Conservation (phyloP, 2,113 vertebrate genomes). For the Mastomys natalensis region DNA sequence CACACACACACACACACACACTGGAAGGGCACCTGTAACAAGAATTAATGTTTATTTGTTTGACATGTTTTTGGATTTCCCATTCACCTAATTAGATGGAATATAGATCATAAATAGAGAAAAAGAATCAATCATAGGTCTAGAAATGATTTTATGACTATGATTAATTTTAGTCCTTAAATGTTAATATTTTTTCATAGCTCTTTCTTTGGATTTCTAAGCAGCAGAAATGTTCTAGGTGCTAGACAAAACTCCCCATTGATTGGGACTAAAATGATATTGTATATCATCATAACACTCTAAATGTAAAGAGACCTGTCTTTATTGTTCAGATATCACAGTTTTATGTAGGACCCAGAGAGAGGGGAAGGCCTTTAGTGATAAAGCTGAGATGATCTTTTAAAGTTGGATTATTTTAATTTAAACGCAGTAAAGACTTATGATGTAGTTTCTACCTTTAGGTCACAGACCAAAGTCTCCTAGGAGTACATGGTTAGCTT, state of each 20-base stretch:
- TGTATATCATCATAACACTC: not conserved
- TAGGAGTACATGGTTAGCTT: not conserved
- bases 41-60: not conserved
- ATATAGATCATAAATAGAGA: not conserved
- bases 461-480: not conserved
- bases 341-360: not conserved
- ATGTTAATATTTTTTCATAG: not conserved
- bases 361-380: not conserved
- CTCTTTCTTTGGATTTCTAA: not conserved
- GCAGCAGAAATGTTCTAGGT: not conserved
- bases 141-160: not conserved
- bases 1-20: too few relatives aligned
- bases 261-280: not conserved
- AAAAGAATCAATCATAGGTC: constrained; percentile 36
- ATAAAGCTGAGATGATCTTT: not conserved
- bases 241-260: too few relatives aligned
- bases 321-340: not conserved
- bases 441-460: not conserved
- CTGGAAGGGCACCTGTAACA: not conserved
- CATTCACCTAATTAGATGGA: not conserved
- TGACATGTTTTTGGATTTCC: not conserved
- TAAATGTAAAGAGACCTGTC: not conserved
- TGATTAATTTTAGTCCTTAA: not conserved
- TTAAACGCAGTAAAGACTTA: not conserved
- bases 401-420: not conserved